phyloP scores from a whole-genome alignment of 2,113 vertebrate genomes.

The Gymnogyps californianus region DNA sequence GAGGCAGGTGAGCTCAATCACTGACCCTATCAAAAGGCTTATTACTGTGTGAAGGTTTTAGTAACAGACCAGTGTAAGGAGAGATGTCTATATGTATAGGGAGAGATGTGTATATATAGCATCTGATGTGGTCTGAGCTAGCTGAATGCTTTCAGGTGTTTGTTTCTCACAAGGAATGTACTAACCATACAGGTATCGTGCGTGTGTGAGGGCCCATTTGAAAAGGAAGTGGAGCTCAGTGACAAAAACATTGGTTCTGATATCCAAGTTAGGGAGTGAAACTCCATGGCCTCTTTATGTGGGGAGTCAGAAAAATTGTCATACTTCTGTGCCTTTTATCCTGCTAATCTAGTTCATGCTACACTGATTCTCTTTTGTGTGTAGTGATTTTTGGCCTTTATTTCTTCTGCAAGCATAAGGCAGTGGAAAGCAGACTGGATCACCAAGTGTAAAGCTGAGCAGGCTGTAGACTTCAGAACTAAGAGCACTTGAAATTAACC shows the following conservation, averaged over 20 bases:
- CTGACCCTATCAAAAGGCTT: background rate
- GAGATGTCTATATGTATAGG: background rate
- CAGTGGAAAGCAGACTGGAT: background rate
- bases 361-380: background rate
- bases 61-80: background rate
- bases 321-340: background rate
- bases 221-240: background rate
- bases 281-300: background rate
- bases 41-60: background rate
- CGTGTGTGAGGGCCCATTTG: background rate
- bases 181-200: background rate
- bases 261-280: background rate
- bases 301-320: background rate
- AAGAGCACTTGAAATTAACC: background rate
- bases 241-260: background rate
- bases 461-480: background rate
- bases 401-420: background rate
- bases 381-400: background rate
- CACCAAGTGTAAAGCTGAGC: background rate
- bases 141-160: background rate
- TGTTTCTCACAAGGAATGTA: background rate
- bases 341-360: background rate
- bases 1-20: constrained; percentile 82
- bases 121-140: background rate
- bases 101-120: background rate